Conservation (phyloP, 2,113 vertebrate genomes). For the Martes martes region DNA sequence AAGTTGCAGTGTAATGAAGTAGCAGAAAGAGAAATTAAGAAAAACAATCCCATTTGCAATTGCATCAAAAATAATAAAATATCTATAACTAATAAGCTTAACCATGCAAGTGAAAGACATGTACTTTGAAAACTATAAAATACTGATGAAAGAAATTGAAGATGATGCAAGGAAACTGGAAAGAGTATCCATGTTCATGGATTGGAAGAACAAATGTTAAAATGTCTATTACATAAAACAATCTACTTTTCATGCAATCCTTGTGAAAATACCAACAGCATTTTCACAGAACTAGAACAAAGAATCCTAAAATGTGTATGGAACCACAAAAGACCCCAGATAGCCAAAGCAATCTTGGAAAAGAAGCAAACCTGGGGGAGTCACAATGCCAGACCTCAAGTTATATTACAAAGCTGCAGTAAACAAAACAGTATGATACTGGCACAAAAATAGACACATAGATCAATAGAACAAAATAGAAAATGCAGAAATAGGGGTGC, state of each 20-base stretch:
- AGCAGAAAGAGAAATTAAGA: background rate
- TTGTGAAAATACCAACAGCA: background rate
- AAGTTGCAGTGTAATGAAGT: background rate
- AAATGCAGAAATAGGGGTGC: background rate
- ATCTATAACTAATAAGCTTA: background rate
- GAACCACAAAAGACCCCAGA: background rate
- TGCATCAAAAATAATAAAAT: background rate
- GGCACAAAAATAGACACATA: background rate
- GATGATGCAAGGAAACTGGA: background rate
- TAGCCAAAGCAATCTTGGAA: background rate
- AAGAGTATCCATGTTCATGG: background rate
- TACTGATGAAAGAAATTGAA: background rate
- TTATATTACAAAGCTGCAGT: background rate
- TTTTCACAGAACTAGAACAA: background rate
- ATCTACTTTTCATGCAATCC: background rate
- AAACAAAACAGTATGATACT: background rate
- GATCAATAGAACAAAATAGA: background rate
- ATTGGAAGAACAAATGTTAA: background rate
- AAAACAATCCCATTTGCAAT: background rate
- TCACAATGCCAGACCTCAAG: background rate
- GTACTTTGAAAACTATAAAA: background rate
- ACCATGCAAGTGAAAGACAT: background rate
- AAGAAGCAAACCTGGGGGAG: background rate
- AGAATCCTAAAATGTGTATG: background rate
- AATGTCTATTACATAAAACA: background rate